These are phyloP conservation scores for Aethes cnicana DNA, from an alignment of 2,888 invertebrate genomes.

Conservation along the genomic window DNA sequence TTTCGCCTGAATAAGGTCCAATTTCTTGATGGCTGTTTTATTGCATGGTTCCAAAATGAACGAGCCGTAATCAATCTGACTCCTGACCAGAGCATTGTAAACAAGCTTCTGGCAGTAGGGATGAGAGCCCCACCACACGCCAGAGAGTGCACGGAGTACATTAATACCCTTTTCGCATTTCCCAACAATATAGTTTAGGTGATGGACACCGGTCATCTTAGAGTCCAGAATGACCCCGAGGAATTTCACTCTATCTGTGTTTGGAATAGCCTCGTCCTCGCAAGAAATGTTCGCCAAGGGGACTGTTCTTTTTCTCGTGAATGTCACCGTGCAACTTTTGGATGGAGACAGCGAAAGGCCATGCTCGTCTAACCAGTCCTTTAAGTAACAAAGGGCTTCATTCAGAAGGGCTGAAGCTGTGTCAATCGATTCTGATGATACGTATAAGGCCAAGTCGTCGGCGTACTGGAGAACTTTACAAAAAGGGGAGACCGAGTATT, in stretches of 20 bases:
- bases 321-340: too few relatives aligned
- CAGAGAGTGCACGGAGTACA: slow-evolving; percentile 28
- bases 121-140: slow-evolving; percentile 37
- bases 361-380: too few relatives aligned
- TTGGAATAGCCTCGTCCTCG: too few relatives aligned
- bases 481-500: neutral
- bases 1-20: slow-evolving; percentile 36
- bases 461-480: slow-evolving; percentile 33
- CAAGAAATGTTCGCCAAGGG: too few relatives aligned
- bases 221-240: too few relatives aligned
- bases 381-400: slow-evolving; percentile 1
- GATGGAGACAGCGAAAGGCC: too few relatives aligned
- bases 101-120: slow-evolving; percentile 32
- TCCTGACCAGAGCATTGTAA: slow-evolving; percentile 35
- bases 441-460: slow-evolving; percentile 31
- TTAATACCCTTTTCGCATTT: slow-evolving; percentile 30
- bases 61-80: slow-evolving; percentile 36
- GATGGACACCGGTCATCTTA: slow-evolving; percentile 22
- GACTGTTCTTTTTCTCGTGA: too few relatives aligned
- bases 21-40: slow-evolving; percentile 16
- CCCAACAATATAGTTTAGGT: slow-evolving; percentile 15
- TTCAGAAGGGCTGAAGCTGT: slow-evolving; percentile 4
- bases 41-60: slow-evolving; percentile 35
- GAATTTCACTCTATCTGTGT: too few relatives aligned
- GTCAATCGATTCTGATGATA: neutral